phyloP scores from a whole-genome alignment of 2,888 invertebrate species.

The Metalampra italica region DNA sequence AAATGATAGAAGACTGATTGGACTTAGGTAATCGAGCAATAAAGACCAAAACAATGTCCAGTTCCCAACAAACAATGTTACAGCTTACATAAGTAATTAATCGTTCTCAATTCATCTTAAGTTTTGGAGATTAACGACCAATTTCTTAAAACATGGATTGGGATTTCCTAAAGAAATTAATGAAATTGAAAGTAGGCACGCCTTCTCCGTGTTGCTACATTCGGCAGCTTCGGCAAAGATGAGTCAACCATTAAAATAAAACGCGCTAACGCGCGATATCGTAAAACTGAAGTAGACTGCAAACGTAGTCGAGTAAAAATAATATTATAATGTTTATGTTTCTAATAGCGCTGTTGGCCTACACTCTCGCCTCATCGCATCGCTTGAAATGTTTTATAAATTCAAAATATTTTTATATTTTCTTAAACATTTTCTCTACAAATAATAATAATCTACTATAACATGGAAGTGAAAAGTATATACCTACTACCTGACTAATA shows the following conservation, averaged over 20 bases:
- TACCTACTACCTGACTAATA: no score
- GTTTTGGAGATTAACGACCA: conserved; percentile 22
- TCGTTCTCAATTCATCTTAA: conserved; percentile 7
- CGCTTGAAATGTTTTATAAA: no score
- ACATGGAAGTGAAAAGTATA: no score
- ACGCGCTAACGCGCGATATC: background rate
- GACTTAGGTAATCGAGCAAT: no score
- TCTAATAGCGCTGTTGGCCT: no score
- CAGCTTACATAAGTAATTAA: background rate
- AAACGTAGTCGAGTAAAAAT: background rate
- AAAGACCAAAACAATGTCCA: background rate
- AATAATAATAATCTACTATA: no score
- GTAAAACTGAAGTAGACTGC: conserved; percentile 1
- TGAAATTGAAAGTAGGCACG: conserved; percentile 22
- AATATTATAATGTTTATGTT: background rate
- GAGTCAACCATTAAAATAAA: conserved; percentile 8
- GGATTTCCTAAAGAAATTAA: conserved; percentile 15
- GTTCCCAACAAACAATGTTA: background rate
- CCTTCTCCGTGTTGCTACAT: conserved; percentile 22
- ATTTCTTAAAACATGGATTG: conserved; percentile 14
- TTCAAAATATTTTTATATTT: no score
- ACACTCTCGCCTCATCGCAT: no score
- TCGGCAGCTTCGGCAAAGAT: conserved; percentile 1
- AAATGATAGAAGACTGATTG: no score
- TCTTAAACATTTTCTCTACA: no score